phyloP scores from a whole-genome alignment of 2,797 vertebrate genomes.

The Orientallactaga sibirica region DNA sequence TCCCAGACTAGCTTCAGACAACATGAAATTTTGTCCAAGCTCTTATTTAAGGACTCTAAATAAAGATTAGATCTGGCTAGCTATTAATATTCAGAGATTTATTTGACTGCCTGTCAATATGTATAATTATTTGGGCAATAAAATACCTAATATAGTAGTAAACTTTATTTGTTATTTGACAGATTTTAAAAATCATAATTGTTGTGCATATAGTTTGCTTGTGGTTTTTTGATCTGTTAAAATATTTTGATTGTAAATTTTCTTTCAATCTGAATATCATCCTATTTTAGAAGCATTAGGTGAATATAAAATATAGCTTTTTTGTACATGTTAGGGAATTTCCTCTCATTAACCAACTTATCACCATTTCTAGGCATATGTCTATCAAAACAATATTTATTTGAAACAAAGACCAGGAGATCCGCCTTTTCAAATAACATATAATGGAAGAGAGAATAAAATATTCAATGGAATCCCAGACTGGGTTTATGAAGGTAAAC shows the following conservation, averaged over 20 bases:
- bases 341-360: slow-evolving; percentile 46
- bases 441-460: slow-evolving; percentile 93
- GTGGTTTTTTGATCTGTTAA: slow-evolving; percentile 58
- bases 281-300: slow-evolving; percentile 14
- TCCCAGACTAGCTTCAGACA: slow-evolving; percentile 86
- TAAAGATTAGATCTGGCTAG: slow-evolving; percentile 84
- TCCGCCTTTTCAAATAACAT: slow-evolving; percentile 91
- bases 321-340: slow-evolving; percentile 36
- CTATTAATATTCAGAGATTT: slow-evolving; percentile 84
- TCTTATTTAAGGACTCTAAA: slow-evolving; percentile 84
- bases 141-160: slow-evolving; percentile 39
- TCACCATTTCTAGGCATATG: slow-evolving; percentile 90
- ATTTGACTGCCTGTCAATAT: slow-evolving; percentile 76
- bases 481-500: slow-evolving; percentile 97
- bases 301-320: slow-evolving; percentile 29
- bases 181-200: slow-evolving; percentile 58
- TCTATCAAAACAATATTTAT: slow-evolving; percentile 95
- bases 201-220: neutral
- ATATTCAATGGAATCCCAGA: slow-evolving; percentile 97
- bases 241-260: slow-evolving; percentile 47
- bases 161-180: slow-evolving; percentile 45
- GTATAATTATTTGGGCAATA: slow-evolving; percentile 59
- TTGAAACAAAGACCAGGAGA: slow-evolving; percentile 89
- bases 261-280: slow-evolving; percentile 37
- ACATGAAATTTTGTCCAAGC: slow-evolving; percentile 85